A percentile compares a stretch with the other conserved stretches of the same genome.
Evolutionary conservation across 2,888 invertebrate species (phyloP).

Genomic region (Alloscopus bannaensis): DNA sequence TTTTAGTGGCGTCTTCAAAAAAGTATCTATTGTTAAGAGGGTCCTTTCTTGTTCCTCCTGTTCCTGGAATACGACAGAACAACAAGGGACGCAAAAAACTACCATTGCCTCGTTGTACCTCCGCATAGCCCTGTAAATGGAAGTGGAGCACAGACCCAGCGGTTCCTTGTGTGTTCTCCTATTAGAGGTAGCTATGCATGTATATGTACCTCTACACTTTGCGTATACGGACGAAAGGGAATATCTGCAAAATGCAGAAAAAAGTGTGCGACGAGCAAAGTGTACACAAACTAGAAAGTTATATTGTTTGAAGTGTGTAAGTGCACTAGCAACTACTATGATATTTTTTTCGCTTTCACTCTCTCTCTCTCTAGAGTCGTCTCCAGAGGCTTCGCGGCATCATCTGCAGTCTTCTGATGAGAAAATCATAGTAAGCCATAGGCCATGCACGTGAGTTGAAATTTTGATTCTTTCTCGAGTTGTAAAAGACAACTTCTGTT

Average conservation of each 20-base stretch:
- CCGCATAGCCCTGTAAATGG: conserved; percentile 16
- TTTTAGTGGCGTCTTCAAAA: conserved; percentile 34
- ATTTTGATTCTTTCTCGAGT: conserved; percentile 54
- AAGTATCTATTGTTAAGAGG: conserved; percentile 46
- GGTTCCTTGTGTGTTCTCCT: no score
- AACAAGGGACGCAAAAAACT: conserved; percentile 35
- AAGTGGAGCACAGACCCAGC: conserved; percentile 13
- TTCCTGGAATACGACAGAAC: conserved; percentile 24
- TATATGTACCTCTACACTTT: no score
- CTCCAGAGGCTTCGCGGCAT: conserved; percentile 61
- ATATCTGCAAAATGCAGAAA: no score
- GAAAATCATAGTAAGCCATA: conserved; percentile 71
- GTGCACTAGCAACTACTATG: conserved; percentile 39
- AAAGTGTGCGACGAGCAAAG: no score
- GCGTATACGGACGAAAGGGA: no score
- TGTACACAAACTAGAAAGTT: conserved; percentile 32
- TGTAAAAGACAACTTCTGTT: conserved; percentile 15
- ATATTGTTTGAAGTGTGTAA: conserved; percentile 44
- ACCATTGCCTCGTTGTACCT: conserved; percentile 27
- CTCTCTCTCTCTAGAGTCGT: conserved; percentile 57
- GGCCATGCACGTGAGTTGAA: conserved; percentile 69
- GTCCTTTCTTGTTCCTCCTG: conserved; percentile 25
- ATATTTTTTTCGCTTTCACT: not conserved
- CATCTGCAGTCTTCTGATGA: conserved; percentile 71
- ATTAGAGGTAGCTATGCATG: no score